Conservation (phyloP, 2,797 vertebrate species). For the Emydoidea blandingii region DNA sequence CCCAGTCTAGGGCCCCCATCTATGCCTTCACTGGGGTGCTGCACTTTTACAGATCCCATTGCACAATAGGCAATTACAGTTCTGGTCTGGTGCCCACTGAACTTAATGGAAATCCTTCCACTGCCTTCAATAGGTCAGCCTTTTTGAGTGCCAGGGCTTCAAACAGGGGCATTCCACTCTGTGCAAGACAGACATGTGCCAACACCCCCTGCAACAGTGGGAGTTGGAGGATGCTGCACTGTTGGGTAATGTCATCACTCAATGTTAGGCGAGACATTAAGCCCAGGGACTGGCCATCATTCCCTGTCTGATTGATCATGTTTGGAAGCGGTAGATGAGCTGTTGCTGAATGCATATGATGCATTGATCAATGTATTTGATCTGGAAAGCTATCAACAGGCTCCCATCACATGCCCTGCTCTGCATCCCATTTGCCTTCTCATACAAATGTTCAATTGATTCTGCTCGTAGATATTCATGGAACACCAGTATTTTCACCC, state of each 20-base stretch:
- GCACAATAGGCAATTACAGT: no score
- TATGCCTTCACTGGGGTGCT: not conserved
- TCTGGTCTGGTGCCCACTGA: no score
- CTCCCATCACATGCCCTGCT: not conserved
- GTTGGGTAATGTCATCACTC: not conserved
- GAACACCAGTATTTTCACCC: not conserved
- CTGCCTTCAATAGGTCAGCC: not conserved
- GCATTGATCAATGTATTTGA: not conserved
- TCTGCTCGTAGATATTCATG: not conserved
- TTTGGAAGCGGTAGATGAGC: not conserved
- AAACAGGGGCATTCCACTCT: not conserved
- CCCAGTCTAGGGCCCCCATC: not conserved
- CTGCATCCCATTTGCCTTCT: not conserved
- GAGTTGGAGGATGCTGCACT: not conserved
- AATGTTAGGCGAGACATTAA: not conserved
- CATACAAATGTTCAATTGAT: not conserved
- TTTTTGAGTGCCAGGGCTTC: not conserved
- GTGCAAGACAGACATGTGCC: not conserved
- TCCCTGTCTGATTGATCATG: not conserved
- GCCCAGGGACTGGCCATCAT: not conserved
- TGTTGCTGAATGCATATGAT: not conserved
- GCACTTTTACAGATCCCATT: not conserved
- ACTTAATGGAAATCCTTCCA: no score
- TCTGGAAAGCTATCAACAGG: not conserved
- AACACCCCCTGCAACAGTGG: not conserved